Conservation (phyloP, 2,113 vertebrate species). For the Blennius ocellaris region DNA sequence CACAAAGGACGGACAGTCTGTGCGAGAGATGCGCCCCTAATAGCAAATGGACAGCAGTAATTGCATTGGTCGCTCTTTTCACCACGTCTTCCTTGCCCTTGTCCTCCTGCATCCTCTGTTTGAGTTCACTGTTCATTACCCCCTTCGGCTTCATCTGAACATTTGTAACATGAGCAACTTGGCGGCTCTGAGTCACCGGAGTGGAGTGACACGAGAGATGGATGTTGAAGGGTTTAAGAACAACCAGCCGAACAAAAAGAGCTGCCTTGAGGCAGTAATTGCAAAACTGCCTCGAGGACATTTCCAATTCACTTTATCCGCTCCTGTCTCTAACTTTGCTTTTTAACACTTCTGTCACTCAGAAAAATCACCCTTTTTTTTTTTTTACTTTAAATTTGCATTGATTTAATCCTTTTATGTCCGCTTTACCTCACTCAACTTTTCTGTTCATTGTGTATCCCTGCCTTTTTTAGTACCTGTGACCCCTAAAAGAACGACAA, state of each 20-base stretch:
- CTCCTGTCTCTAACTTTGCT: slow-evolving; percentile 24
- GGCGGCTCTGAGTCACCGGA: slow-evolving; percentile 21
- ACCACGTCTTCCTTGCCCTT: slow-evolving; percentile 27
- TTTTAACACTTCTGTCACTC: slow-evolving; percentile 8
- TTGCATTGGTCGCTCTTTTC: slow-evolving; percentile 33
- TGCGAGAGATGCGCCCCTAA: slow-evolving; percentile 26
- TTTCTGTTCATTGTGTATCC: not conserved
- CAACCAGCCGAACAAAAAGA: slow-evolving; percentile 31
- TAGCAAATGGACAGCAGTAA: slow-evolving; percentile 43
- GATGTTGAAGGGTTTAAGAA: slow-evolving; percentile 31
- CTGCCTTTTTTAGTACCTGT: not conserved
- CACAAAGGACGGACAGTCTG: slow-evolving; percentile 40
- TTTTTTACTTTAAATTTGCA: not conserved
- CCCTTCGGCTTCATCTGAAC: slow-evolving; percentile 25
- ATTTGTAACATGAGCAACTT: slow-evolving; percentile 34
- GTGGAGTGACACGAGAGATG: slow-evolving; percentile 17
- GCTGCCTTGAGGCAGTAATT: slow-evolving; percentile 22
- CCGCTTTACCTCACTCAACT: not conserved
- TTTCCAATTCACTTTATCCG: slow-evolving; percentile 39
- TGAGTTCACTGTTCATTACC: slow-evolving; percentile 27
- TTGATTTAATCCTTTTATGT: slow-evolving; percentile 22
- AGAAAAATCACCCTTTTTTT: not conserved
- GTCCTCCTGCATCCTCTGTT: not conserved
- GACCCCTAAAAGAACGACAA: not conserved
- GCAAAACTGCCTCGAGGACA: slow-evolving; percentile 40